Percentiles rank a stretch among this genome's conserved stretches.
Evolutionary conservation across 2,888 invertebrate genomes (phyloP).

Genomic region (Fissipunctia ypsillon): DNA sequence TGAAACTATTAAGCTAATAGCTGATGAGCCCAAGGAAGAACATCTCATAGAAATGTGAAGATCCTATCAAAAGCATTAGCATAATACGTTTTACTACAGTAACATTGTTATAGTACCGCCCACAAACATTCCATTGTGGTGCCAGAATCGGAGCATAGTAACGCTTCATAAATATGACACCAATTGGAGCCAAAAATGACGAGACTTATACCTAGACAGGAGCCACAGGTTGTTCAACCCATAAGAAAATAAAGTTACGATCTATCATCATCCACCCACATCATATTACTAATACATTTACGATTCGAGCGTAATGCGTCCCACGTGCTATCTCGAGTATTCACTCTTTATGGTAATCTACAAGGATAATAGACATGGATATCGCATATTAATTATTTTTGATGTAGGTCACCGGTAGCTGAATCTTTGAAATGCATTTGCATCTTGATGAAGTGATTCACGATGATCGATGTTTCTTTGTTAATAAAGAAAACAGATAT

Average conservation of each 20-base stretch:
- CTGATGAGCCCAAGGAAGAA: neutral
- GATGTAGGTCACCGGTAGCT: constrained; percentile 41
- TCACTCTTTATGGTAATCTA: constrained; percentile 71
- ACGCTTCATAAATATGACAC: constrained; percentile 33
- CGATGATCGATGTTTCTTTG: constrained; percentile 11
- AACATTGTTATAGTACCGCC: constrained; percentile 30
- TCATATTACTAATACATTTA: constrained; percentile 84
- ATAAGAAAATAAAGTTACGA: constrained; percentile 85
- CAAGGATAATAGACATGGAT: constrained; percentile 28
- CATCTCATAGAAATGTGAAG: neutral
- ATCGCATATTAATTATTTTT: constrained; percentile 29
- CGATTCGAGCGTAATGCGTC: constrained; percentile 79
- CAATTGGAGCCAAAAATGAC: constrained; percentile 44
- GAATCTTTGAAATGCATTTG: constrained; percentile 22
- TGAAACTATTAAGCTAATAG: neutral
- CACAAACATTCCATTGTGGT: constrained; percentile 28
- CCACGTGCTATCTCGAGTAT: constrained; percentile 71
- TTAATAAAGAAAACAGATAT: constrained; percentile 11
- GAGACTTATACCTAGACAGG: constrained; percentile 42
- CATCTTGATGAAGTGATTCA: constrained; percentile 23
- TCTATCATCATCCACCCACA: constrained; percentile 86
- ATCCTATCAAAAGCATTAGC: neutral
- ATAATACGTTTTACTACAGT: constrained; percentile 26
- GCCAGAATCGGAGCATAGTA: constrained; percentile 46
- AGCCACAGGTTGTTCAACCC: constrained; percentile 81